Conservation (phyloP, 2,797 vertebrate species). For the Chaetophractus vellerosus region DNA sequence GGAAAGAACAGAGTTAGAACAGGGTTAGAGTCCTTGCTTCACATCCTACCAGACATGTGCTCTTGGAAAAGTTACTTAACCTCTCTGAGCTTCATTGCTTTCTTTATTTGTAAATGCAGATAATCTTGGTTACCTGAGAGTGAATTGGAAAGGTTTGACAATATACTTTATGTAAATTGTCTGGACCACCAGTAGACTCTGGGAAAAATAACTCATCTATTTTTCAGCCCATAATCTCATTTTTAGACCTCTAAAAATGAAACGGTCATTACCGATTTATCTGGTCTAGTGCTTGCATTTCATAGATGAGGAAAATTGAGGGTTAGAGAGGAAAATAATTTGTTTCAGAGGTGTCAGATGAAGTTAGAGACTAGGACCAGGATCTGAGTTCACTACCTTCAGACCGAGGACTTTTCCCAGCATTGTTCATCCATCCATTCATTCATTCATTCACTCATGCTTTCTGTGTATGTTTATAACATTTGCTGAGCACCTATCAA, state of each 20-base stretch:
- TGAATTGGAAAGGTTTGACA: background rate
- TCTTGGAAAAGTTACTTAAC: background rate
- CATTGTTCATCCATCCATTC: background rate
- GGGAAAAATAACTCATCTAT: slow-evolving; percentile 29
- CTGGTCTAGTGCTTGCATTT: slow-evolving; percentile 48
- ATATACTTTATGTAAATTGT: background rate
- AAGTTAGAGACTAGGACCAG: background rate
- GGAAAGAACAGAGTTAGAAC: background rate
- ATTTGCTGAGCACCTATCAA: background rate
- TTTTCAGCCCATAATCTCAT: slow-evolving; percentile 18
- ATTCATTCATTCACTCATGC: background rate
- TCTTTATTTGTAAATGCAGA: background rate
- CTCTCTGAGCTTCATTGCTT: background rate
- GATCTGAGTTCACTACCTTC: background rate
- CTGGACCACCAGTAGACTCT: background rate
- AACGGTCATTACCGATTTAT: slow-evolving; percentile 49
- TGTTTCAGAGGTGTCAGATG: background rate
- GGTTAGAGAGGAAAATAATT: slow-evolving; percentile 8
- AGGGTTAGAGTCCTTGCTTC: background rate
- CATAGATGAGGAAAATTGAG: slow-evolving; percentile 46
- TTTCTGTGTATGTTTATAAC: background rate
- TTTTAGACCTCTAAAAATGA: slow-evolving; percentile 62
- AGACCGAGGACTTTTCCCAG: background rate
- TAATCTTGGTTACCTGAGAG: background rate
- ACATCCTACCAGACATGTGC: background rate